Evolutionary conservation across 2,113 vertebrate genomes (phyloP).

Genomic region (pig (Sus scrofa)): DNA sequence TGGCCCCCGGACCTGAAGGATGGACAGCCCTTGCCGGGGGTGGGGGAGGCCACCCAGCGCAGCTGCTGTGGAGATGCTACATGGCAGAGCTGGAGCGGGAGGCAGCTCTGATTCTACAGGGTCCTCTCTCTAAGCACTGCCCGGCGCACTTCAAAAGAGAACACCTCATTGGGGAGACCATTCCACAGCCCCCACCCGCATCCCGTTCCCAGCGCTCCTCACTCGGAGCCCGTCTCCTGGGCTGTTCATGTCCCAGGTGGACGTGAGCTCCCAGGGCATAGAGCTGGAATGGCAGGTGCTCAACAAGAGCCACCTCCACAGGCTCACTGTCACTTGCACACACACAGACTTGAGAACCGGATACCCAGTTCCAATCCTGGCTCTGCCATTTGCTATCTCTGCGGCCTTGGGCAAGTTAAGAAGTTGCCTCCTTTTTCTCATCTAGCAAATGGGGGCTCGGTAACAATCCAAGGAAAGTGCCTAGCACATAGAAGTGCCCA

Average conservation of each 20-base stretch:
- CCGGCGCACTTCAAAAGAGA: background rate
- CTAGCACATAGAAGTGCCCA: background rate
- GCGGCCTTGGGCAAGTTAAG: background rate
- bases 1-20: background rate
- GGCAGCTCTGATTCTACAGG: background rate
- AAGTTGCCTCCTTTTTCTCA: background rate
- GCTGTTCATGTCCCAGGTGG: background rate
- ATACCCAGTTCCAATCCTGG: background rate
- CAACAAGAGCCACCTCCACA: background rate
- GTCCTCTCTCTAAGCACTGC: background rate
- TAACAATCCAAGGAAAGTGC: background rate
- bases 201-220: background rate
- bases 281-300: background rate
- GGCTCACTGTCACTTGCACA: rapidly evolving
- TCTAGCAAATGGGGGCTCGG: background rate
- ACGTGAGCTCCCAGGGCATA: background rate
- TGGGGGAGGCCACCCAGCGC: background rate
- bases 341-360: background rate
- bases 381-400: background rate
- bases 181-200: background rate
- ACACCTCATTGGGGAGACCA: background rate
- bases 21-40: background rate
- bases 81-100: background rate
- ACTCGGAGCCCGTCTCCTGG: background rate
- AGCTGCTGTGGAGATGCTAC: background rate